A percentile compares a stretch with the other conserved stretches of the same genome.
phyloP scores from a whole-genome alignment of 1,140 invertebrate species.

The Leptinotarsa undecemlineata region DNA sequence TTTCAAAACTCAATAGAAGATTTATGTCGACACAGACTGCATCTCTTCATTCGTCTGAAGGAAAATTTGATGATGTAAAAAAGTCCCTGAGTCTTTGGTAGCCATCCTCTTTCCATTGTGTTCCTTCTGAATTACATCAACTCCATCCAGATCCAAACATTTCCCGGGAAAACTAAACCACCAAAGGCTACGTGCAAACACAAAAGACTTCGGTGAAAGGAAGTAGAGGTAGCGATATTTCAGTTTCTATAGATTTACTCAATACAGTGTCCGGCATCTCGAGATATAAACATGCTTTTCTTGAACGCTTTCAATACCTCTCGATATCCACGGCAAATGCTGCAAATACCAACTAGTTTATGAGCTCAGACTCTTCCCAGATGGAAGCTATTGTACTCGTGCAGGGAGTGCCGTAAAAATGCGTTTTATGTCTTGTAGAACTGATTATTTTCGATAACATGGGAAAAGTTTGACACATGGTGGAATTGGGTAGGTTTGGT shows the following conservation, averaged over 20 bases:
- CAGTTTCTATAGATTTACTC: neutral
- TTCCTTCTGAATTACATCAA: too few species aligned
- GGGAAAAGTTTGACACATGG: neutral
- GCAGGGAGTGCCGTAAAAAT: neutral
- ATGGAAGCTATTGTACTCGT: neutral
- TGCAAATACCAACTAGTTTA: constrained; percentile 1
- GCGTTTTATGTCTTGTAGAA: neutral
- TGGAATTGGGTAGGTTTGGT: too few species aligned
- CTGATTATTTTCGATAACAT: neutral
- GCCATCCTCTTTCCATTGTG: too few species aligned
- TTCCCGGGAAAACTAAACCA: neutral
- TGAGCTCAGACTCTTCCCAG: neutral
- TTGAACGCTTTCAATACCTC: neutral
- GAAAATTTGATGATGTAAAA: too few species aligned
- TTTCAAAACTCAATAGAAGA: too few species aligned
- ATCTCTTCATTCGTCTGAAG: too few species aligned
- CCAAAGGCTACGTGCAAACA: neutral
- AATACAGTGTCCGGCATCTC: constrained; percentile 4
- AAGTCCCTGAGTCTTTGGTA: too few species aligned
- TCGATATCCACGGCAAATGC: neutral
- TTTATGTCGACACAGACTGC: too few species aligned
- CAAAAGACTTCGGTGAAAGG: neutral
- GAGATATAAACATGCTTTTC: constrained; percentile 2
- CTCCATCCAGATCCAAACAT: neutral
- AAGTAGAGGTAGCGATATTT: neutral